Evolutionary conservation across 2,888 invertebrate genomes (phyloP).

Genomic region (Cephus nigrinus): DNA sequence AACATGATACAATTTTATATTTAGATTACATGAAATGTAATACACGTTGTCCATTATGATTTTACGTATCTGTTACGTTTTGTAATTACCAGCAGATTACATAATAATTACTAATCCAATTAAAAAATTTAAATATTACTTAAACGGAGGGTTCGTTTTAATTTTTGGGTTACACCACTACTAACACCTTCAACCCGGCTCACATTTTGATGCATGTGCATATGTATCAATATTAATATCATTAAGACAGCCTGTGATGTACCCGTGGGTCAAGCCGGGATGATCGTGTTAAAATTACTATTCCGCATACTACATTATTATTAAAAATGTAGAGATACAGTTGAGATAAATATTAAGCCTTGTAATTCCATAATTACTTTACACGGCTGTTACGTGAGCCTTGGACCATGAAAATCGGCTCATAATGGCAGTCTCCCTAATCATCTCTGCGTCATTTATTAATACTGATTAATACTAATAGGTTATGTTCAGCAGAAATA

Average conservation of each 20-base stretch:
- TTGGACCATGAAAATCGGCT: no score
- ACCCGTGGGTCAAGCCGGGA: no score
- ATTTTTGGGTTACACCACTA: background rate
- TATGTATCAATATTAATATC: no score
- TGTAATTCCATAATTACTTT: background rate
- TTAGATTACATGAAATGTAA: background rate
- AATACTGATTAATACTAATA: no score
- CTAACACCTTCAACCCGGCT: no score
- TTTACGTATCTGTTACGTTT: background rate
- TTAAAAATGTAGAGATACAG: background rate
- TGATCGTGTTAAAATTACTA: background rate
- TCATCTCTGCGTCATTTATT: no score
- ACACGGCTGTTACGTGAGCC: no score
- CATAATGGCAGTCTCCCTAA: no score
- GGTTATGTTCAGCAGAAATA: no score
- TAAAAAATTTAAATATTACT: background rate
- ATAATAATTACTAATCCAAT: background rate
- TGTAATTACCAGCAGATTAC: background rate
- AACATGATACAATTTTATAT: background rate
- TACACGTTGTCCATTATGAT: background rate
- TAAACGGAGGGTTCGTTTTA: background rate
- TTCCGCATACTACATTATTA: background rate
- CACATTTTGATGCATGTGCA: no score
- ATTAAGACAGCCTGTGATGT: no score
- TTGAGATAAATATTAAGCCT: background rate